phyloP scores from a whole-genome alignment of 37 sponge, comb jelly and placozoan species.

The Bolinopsis microptera region DNA sequence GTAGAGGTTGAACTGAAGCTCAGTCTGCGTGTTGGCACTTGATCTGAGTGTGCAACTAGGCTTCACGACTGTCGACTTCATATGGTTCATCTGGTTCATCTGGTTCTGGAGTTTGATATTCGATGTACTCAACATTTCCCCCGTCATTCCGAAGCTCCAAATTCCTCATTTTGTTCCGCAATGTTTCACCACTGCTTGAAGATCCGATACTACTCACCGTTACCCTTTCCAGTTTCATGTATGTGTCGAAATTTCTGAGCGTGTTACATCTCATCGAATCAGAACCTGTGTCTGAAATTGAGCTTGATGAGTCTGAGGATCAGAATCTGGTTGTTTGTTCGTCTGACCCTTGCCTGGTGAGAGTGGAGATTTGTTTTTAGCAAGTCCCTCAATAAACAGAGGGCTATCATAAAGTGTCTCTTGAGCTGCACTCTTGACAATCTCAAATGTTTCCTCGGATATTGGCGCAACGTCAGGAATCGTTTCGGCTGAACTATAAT shows the following conservation, averaged over 20 bases:
- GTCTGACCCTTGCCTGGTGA: background rate
- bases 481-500: too few species aligned
- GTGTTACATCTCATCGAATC: background rate
- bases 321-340: background rate
- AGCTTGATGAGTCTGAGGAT: background rate
- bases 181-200: background rate
- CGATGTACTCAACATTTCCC: background rate
- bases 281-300: background rate
- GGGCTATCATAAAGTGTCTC: too few species aligned
- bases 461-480: too few species aligned
- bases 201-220: background rate
- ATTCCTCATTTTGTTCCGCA: background rate
- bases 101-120: background rate
- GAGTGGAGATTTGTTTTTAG: too few species aligned
- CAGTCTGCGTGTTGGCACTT: too few species aligned
- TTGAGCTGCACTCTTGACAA: background rate
- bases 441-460: constrained; percentile 9
- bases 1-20: too few species aligned
- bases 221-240: background rate
- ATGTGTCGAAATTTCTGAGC: background rate
- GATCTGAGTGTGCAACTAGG: too few species aligned
- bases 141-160: background rate
- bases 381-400: too few species aligned
- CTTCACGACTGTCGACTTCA: too few species aligned
- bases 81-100: too few species aligned